These are phyloP conservation scores for Apis laboriosa DNA, from an alignment of 1,140 invertebrate genomes.

Conservation along the genomic window DNA sequence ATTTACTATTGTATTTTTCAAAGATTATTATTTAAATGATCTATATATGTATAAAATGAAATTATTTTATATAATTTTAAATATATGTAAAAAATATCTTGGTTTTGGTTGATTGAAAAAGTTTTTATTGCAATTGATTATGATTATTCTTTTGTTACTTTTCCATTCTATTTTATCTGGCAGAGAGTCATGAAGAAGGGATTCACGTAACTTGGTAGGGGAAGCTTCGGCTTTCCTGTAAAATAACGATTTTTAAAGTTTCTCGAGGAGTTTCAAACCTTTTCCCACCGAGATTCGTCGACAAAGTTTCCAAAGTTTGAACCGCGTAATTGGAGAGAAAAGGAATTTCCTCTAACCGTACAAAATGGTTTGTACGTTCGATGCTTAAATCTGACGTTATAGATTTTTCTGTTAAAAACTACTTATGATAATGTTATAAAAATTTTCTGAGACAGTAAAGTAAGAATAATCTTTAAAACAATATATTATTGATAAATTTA, in stretches of 20 bases:
- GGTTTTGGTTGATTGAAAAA: conserved; percentile 50
- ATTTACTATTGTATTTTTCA: no score
- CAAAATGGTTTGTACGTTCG: conserved; percentile 38
- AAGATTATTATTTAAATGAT: no score
- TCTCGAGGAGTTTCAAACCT: conserved; percentile 75
- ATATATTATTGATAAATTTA: neutral
- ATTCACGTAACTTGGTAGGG: conserved; percentile 46
- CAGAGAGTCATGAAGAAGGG: conserved; percentile 47
- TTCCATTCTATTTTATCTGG: conserved; percentile 42
- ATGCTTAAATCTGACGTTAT: conserved; percentile 12
- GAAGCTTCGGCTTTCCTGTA: conserved; percentile 51
- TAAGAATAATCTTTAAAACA: neutral
- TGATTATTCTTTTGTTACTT: conserved; percentile 35
- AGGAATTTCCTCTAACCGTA: conserved; percentile 51
- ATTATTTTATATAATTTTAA: conserved; percentile 18
- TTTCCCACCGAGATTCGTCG: conserved; percentile 61
- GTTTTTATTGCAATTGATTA: conserved; percentile 29
- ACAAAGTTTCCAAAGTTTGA: conserved; percentile 74
- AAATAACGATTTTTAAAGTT: conserved; percentile 79
- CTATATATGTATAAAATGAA: neutral
- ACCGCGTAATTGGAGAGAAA: conserved; percentile 62
- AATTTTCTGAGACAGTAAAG: neutral
- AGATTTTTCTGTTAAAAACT: neutral
- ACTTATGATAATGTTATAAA: neutral
- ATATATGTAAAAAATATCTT: conserved; percentile 21